phyloP scores from a whole-genome alignment of 2,888 invertebrate genomes.

The Keiferia lycopersicella region DNA sequence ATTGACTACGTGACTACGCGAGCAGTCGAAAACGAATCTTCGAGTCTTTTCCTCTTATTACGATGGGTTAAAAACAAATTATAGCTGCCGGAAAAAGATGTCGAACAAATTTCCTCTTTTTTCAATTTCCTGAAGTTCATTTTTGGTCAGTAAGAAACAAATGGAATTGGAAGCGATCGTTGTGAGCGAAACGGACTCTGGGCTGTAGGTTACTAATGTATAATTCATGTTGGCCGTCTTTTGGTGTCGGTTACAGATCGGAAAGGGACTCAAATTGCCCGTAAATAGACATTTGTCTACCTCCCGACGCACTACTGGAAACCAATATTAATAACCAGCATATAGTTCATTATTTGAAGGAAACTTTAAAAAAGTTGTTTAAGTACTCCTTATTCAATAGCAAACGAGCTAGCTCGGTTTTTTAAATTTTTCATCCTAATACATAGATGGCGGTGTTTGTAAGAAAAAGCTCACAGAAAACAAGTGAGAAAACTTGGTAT shows the following conservation, averaged over 20 bases:
- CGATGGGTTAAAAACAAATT: slow-evolving; percentile 1
- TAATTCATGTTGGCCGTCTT: slow-evolving; percentile 66
- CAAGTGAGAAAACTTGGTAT: no score
- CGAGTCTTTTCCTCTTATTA: neutral
- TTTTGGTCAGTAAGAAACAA: slow-evolving; percentile 30
- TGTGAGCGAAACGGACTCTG: slow-evolving; percentile 11
- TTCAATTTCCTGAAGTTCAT: slow-evolving; percentile 18
- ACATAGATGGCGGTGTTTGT: no score
- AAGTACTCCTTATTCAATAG: no score
- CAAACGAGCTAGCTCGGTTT: no score
- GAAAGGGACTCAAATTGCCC: slow-evolving; percentile 66
- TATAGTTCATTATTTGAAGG: slow-evolving; percentile 19
- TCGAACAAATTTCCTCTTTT: slow-evolving; percentile 12
- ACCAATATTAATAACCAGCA: slow-evolving; percentile 53
- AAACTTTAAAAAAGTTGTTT: no score
- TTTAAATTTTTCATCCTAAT: no score
- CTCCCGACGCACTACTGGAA: slow-evolving; percentile 48
- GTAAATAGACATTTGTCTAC: slow-evolving; percentile 58
- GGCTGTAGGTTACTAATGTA: slow-evolving; percentile 52
- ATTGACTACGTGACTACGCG: slow-evolving; percentile 1
- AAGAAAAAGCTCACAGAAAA: no score
- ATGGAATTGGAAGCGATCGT: slow-evolving; percentile 44
- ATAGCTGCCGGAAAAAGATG: neutral
- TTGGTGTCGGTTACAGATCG: slow-evolving; percentile 54
- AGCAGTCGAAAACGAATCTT: neutral